A percentile compares a stretch with the other conserved stretches of the same genome.
Evolutionary conservation across 2,888 invertebrate species (phyloP).

Genomic region (Pollenia labialis): DNA sequence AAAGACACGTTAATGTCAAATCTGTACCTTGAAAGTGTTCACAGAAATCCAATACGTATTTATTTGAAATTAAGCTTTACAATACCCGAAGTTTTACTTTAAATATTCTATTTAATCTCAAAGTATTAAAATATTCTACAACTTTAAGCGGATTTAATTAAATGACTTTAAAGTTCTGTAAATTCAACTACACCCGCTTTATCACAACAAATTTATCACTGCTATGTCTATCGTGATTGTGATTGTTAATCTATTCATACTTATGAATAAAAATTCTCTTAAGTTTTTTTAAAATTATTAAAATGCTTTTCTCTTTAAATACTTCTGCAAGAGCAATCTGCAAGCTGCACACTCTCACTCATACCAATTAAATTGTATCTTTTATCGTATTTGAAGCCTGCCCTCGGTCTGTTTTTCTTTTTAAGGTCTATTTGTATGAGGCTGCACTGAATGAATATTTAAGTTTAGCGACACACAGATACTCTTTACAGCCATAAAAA

Average conservation of each 20-base stretch:
- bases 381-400: background rate
- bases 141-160: no score
- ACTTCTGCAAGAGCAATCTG: background rate
- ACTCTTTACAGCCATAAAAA: conserved; percentile 29
- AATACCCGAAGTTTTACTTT: no score
- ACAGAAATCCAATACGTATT: no score
- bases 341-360: background rate
- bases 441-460: background rate
- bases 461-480: conserved; percentile 21
- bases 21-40: no score
- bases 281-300: background rate
- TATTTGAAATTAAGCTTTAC: no score
- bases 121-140: no score
- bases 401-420: background rate
- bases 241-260: background rate
- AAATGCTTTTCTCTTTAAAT: background rate
- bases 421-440: conserved; percentile 3
- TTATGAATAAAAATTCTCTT: conserved; percentile 12
- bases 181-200: no score
- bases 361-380: background rate
- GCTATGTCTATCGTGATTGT: no score
- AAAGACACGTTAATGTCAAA: no score
- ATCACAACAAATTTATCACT: no score
- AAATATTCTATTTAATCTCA: no score
- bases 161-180: no score